These are phyloP conservation scores for Drosophila varians DNA, from an alignment of 1,140 invertebrate species.

Conservation along the genomic window DNA sequence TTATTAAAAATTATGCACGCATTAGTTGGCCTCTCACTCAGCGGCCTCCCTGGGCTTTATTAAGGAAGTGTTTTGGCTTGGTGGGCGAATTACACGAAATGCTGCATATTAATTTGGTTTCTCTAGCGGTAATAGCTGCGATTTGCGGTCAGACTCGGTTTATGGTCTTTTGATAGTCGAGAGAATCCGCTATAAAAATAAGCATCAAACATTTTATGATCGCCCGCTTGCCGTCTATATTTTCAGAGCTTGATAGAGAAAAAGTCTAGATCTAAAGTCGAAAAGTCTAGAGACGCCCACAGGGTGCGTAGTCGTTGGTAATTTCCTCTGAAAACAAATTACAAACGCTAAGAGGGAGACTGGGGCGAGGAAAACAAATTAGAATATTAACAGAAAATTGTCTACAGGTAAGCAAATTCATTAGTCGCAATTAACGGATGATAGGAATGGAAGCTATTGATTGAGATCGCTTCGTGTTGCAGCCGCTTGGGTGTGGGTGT, in stretches of 20 bases:
- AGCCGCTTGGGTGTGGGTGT: slow-evolving; percentile 17
- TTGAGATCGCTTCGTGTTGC: slow-evolving; percentile 6
- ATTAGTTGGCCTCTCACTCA: slow-evolving; percentile 50
- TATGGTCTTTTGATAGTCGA: slow-evolving; percentile 58
- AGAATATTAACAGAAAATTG: slow-evolving; percentile 57
- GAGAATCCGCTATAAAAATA: slow-evolving; percentile 63
- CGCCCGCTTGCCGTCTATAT: slow-evolving; percentile 16
- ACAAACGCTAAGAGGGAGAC: slow-evolving; percentile 8
- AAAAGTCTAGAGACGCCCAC: slow-evolving; percentile 54
- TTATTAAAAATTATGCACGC: slow-evolving; percentile 82
- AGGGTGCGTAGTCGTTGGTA: slow-evolving; percentile 34
- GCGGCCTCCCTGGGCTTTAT: slow-evolving; percentile 37
- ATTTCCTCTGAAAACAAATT: slow-evolving; percentile 72
- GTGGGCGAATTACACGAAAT: slow-evolving; percentile 72
- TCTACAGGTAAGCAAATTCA: slow-evolving; percentile 60
- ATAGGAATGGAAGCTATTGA: slow-evolving; percentile 12
- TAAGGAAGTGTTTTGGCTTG: slow-evolving; percentile 73
- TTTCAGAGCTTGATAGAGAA: not conserved
- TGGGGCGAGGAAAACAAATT: slow-evolving; percentile 24
- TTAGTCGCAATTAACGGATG: slow-evolving; percentile 63
- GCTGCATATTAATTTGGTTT: slow-evolving; percentile 68
- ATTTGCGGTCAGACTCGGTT: slow-evolving; percentile 52
- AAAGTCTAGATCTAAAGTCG: slow-evolving; percentile 23
- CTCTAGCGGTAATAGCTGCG: slow-evolving; percentile 33
- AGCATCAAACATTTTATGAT: slow-evolving; percentile 44